Percentiles rank a stretch among this genome's conserved stretches.
These are phyloP conservation scores for Eupithecia vulgata DNA, from an alignment of 2,888 invertebrate species.

Conservation along the genomic window DNA sequence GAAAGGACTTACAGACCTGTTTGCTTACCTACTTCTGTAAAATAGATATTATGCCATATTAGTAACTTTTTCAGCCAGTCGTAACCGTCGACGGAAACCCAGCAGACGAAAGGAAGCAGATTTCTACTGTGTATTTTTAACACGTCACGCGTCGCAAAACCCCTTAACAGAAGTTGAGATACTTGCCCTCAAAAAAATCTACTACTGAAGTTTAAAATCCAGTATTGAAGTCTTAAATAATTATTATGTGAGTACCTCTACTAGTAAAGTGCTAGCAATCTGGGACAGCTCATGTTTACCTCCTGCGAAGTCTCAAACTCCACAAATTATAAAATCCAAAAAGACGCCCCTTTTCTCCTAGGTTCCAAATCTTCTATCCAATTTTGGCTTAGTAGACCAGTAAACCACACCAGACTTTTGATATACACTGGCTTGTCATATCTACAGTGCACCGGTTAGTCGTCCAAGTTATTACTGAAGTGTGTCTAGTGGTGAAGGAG, in stretches of 20 bases:
- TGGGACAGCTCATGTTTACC: background rate
- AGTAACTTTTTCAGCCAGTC: background rate
- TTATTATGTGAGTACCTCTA: too few species aligned
- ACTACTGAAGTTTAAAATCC: too few species aligned
- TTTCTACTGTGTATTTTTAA: too few species aligned
- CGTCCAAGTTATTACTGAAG: conserved; percentile 47
- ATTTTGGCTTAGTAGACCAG: conserved; percentile 11
- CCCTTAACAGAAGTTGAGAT: too few species aligned
- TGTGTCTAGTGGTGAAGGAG: conserved; percentile 33
- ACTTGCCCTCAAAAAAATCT: too few species aligned
- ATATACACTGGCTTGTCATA: conserved; percentile 32
- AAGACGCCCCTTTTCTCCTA: background rate
- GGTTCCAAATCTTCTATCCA: background rate
- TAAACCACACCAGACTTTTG: conserved; percentile 20
- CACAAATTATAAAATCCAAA: background rate
- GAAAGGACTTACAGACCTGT: background rate
- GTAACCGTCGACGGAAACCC: too few species aligned
- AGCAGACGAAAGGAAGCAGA: too few species aligned
- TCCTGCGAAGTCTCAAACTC: background rate
- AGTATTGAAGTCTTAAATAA: too few species aligned
- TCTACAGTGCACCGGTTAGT: conserved; percentile 27
- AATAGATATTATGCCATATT: background rate
- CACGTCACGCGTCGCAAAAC: too few species aligned
- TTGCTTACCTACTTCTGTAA: background rate
- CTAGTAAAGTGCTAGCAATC: too few species aligned